phyloP scores from a whole-genome alignment of 2,113 vertebrate species.

The Globicephala melas region DNA sequence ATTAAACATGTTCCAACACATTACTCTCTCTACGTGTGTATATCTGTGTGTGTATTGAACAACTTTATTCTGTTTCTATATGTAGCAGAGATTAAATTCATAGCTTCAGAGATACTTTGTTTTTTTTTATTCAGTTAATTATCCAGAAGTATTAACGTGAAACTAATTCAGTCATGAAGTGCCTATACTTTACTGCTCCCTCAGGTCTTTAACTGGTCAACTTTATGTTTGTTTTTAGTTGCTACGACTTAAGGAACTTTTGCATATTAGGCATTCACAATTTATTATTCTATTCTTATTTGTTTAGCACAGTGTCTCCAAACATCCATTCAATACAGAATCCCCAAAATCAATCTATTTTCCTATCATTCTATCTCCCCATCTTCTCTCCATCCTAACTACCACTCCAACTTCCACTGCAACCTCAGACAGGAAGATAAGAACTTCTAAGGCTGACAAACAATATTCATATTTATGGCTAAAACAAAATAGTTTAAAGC shows the following conservation, averaged over 20 bases:
- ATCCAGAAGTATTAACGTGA: background rate
- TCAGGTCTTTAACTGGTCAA: background rate
- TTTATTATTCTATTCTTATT: background rate
- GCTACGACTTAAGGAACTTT: background rate
- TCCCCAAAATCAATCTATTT: background rate
- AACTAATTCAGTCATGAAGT: background rate
- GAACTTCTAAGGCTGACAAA: background rate
- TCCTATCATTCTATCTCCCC: background rate
- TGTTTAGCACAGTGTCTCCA: background rate
- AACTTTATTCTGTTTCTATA: background rate
- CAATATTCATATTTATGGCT: background rate
- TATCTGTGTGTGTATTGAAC: background rate
- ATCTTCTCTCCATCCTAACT: background rate
- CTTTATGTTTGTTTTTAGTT: slow-evolving; percentile 25
- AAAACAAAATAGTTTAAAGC: background rate
- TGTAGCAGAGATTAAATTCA: background rate
- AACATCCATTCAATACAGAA: background rate
- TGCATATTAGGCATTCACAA: background rate
- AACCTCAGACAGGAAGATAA: background rate
- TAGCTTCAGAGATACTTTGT: background rate
- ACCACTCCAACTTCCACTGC: background rate
- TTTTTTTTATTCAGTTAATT: background rate
- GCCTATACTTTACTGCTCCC: background rate
- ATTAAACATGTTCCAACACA: background rate
- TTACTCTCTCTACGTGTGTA: accelerated